phyloP scores from a whole-genome alignment of 2,113 vertebrate genomes.

The Todiramphus chloris region DNA sequence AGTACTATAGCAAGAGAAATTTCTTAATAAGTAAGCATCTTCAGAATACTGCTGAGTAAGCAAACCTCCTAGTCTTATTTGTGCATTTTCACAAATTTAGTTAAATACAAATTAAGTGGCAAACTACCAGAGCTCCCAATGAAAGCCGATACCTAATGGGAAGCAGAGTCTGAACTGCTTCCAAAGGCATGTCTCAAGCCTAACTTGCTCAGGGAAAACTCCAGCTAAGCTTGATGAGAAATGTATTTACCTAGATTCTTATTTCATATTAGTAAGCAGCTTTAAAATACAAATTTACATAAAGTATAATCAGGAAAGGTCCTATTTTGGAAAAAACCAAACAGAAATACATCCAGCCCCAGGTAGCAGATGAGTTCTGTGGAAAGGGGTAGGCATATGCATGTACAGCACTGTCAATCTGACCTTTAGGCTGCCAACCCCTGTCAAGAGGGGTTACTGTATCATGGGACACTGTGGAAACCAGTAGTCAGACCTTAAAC shows the following conservation, averaged over 20 bases:
- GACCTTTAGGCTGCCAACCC: accelerated
- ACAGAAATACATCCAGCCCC: background rate
- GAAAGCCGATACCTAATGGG: background rate
- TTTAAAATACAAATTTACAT: background rate
- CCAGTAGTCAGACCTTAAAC: background rate
- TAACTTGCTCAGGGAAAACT: background rate
- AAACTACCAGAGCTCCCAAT: background rate
- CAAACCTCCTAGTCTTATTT: background rate
- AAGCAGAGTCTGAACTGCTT: background rate
- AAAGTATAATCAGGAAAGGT: background rate
- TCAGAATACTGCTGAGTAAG: background rate
- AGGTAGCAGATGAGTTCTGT: background rate
- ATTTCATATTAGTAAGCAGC: background rate
- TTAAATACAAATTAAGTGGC: background rate
- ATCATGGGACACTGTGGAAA: background rate
- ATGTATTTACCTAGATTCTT: background rate
- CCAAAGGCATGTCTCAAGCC: background rate
- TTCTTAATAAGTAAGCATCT: background rate
- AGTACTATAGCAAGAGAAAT: background rate
- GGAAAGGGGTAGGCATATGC: too few relatives aligned
- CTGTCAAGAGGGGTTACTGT: accelerated
- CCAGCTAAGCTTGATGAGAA: background rate
- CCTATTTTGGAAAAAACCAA: background rate
- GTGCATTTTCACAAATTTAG: background rate
- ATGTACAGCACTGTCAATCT: accelerated